These are phyloP conservation scores for Caenorhabditis tropicalis DNA, from an alignment of 1,140 invertebrate species.

Conservation along the genomic window DNA sequence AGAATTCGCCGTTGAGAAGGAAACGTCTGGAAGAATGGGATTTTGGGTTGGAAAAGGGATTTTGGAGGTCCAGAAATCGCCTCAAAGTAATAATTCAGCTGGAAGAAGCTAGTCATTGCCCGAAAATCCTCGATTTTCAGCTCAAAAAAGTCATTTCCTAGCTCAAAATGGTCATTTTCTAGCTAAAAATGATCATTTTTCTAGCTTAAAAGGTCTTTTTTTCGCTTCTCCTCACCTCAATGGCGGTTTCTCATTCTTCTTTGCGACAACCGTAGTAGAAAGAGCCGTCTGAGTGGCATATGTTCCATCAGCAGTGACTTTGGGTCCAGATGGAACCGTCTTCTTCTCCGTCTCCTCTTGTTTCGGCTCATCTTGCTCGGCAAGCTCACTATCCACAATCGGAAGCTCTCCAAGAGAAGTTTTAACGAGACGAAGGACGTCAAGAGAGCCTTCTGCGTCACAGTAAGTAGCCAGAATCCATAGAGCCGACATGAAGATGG, in stretches of 20 bases:
- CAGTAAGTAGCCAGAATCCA: slow-evolving; percentile 98
- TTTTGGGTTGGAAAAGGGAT: slow-evolving; percentile 65
- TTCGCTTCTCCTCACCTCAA: background rate
- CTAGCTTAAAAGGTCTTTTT: too few species aligned
- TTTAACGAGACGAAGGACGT: slow-evolving; percentile 65
- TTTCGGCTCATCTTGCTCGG: slow-evolving; percentile 72
- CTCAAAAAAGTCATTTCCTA: too few species aligned
- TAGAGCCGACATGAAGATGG: slow-evolving; percentile 78
- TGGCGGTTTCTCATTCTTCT: background rate
- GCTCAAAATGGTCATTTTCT: background rate
- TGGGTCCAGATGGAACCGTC: slow-evolving; percentile 45
- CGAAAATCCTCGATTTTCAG: too few species aligned
- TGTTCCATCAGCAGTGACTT: slow-evolving; percentile 95
- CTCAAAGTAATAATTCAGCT: too few species aligned
- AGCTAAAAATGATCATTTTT: too few species aligned
- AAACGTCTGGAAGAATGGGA: slow-evolving; percentile 83
- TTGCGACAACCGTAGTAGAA: slow-evolving; percentile 77
- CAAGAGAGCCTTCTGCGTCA: slow-evolving; percentile 74
- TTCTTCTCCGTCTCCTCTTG: slow-evolving; percentile 76
- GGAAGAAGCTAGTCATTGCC: too few species aligned
- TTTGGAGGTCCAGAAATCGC: too few species aligned
- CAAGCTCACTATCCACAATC: slow-evolving; percentile 87
- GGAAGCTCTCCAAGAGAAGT: slow-evolving; percentile 78
- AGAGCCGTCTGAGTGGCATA: slow-evolving; percentile 98
- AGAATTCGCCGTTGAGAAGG: slow-evolving; percentile 92